phyloP scores from a whole-genome alignment of 2,797 vertebrate genomes.

The Poecile montanus region DNA sequence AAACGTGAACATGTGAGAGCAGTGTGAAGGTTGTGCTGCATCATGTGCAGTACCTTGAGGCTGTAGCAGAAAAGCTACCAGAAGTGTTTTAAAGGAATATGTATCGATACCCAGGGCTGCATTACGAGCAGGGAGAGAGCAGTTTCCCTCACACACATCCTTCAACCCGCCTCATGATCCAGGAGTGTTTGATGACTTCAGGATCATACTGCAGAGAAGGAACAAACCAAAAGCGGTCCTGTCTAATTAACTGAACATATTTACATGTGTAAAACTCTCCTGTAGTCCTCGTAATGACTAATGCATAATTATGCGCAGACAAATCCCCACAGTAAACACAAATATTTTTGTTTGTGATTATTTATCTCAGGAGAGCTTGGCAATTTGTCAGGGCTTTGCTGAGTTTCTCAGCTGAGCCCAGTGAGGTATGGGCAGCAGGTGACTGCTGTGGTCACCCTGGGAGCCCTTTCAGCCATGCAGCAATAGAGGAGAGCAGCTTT shows the following conservation, averaged over 20 bases:
- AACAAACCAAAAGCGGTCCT: constrained; percentile 64
- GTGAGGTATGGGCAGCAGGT: not conserved
- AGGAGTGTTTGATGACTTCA: constrained; percentile 54
- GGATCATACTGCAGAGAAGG: constrained; percentile 60
- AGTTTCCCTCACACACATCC: not conserved
- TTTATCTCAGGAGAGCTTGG: constrained; percentile 63
- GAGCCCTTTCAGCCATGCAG: not conserved
- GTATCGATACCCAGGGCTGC: not conserved
- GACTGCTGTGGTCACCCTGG: not conserved
- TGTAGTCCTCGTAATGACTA: constrained; percentile 70
- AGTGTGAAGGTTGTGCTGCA: not conserved
- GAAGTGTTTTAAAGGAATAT: constrained; percentile 11
- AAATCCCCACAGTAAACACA: constrained; percentile 74
- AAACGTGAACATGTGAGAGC: not conserved
- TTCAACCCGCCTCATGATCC: not conserved
- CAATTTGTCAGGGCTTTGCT: constrained; percentile 49
- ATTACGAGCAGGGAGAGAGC: not conserved
- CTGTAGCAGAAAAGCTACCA: constrained; percentile 1
- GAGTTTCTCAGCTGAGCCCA: not conserved
- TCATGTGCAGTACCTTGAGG: not conserved
- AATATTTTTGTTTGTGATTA: constrained; percentile 74
- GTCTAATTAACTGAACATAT: constrained; percentile 74
- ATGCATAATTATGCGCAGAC: constrained; percentile 73
- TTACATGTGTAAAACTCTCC: constrained; percentile 75
- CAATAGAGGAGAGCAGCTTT: not conserved